Evolutionary conservation across 2,888 invertebrate genomes (phyloP), one percentile per base, ranked within the genome.

Genomic region (Lumbricus terrestris): DNA sequence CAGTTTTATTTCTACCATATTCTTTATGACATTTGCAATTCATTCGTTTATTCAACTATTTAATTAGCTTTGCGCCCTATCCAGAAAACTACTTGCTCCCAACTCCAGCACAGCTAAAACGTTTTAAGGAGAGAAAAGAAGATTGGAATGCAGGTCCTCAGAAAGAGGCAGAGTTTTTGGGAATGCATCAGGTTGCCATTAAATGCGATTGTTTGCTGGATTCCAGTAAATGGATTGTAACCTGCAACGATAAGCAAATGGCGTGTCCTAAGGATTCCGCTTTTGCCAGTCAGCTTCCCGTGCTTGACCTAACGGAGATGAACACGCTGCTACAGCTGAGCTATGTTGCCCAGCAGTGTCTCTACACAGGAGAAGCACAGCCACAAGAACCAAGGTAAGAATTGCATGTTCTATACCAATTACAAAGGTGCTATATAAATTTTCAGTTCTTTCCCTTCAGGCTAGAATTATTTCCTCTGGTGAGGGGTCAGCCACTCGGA

Each of bases 271-370:
- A 23, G 37, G 37, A 34, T 34, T 37, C 85, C 20, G 34, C 35
- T 35, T 85, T 85, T 20, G 20, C 34, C 23, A 37, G 35, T 85
- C 85, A 85, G 85, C 37, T 34, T 37, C 85, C 85, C 8, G 23
- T 85, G 18, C 85, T 85, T 37, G 85, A 85, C n/a, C 85, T 85
- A 35, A 37, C 85, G 1, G 85, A 90, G 16, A 91, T 91, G 90
- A 91, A 90, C 69, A 90, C 89, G n/a, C 88, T 90, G 35, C 83
- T 90, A 54, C 90, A 90, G 69, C 88, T 90, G 83, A 83, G 89
- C 38, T 89, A 89, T 69, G 90, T 83, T 38, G 89, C 90, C 38
- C 89, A 90, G 40, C 89, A 83, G 29, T 88, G 85, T 37, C 38
- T 89, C 23, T 82, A 89, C 69, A 35, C 89, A 37, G 88, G 89